These are phyloP conservation scores for Pipa parva DNA, from an alignment of 2,113 vertebrate genomes.

Conservation along the genomic window DNA sequence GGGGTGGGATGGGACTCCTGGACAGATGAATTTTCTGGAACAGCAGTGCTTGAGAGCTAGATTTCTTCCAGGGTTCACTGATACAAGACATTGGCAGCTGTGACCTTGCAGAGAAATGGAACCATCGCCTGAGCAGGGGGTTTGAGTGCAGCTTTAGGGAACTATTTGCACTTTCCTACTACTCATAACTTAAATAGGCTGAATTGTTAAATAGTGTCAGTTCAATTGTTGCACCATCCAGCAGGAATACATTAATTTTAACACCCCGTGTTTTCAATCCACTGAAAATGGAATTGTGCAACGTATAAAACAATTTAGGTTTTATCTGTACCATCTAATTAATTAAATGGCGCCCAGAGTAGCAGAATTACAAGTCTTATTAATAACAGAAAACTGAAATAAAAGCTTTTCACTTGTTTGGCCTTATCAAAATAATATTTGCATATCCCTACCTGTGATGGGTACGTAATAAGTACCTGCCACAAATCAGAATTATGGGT, in stretches of 20 bases:
- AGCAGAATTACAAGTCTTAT: slow-evolving; percentile 76
- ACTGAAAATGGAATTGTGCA: slow-evolving; percentile 62
- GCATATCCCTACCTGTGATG: slow-evolving; percentile 84
- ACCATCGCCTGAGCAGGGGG: no score
- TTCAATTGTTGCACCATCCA: no score
- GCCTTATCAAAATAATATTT: slow-evolving; percentile 77
- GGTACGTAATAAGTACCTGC: slow-evolving; percentile 81
- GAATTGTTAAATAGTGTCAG: no score
- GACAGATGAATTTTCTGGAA: no score
- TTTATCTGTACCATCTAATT: slow-evolving; percentile 80
- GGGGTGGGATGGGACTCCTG: no score
- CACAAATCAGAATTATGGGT: slow-evolving; percentile 84
- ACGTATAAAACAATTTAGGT: slow-evolving; percentile 71
- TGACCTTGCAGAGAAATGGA: no score
- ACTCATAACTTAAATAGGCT: no score
- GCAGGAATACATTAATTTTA: slow-evolving; percentile 56
- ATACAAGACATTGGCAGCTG: no score
- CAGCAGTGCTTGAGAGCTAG: no score
- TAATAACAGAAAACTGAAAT: slow-evolving; percentile 78
- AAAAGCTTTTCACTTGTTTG: slow-evolving; percentile 66
- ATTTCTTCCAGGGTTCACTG: no score
- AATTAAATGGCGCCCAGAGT: slow-evolving; percentile 78
- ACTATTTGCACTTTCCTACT: no score
- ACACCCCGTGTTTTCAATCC: slow-evolving; percentile 54
- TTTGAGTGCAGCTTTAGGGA: no score